Evolutionary conservation across 1,140 invertebrate genomes (phyloP).

Genomic region (Helicorthomorpha holstii): DNA sequence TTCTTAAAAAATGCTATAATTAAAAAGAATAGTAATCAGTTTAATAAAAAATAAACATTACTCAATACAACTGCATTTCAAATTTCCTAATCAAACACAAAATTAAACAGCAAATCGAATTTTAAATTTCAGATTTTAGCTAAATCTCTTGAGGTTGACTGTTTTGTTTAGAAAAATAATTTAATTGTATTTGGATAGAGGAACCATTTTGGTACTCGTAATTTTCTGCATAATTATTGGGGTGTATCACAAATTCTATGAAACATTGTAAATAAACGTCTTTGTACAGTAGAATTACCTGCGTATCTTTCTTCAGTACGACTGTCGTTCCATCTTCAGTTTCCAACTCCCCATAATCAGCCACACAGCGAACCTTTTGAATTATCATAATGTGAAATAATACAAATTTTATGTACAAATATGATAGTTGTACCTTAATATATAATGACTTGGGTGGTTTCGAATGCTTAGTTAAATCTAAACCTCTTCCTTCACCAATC

Average conservation of each 20-base stretch:
- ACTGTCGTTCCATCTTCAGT: slow-evolving; percentile 79
- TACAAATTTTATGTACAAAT: neutral
- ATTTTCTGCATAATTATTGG: no score
- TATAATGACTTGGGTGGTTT: slow-evolving; percentile 81
- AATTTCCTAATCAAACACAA: no score
- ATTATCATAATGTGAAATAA: no score
- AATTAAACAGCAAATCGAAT: no score
- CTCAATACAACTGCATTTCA: no score
- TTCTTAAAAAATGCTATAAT: slow-evolving; percentile 57
- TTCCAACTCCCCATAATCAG: slow-evolving; percentile 86
- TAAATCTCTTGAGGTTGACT: neutral
- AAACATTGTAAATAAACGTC: no score
- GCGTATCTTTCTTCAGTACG: slow-evolving; percentile 75
- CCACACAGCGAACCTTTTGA: slow-evolving; percentile 58
- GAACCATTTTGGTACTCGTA: neutral
- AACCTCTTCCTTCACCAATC: slow-evolving; percentile 52
- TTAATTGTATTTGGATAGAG: neutral
- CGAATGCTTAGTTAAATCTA: slow-evolving; percentile 76
- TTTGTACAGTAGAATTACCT: no score
- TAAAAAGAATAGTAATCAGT: no score
- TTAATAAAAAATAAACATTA: no score
- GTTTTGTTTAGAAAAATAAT: neutral
- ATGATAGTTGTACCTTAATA: slow-evolving; percentile 45
- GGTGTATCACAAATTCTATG: neutral
- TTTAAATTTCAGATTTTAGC: no score